Percentiles rank a stretch among this genome's conserved stretches.
Evolutionary conservation across 1,140 invertebrate genomes (phyloP).

Genomic region (Cyclina sinensis): DNA sequence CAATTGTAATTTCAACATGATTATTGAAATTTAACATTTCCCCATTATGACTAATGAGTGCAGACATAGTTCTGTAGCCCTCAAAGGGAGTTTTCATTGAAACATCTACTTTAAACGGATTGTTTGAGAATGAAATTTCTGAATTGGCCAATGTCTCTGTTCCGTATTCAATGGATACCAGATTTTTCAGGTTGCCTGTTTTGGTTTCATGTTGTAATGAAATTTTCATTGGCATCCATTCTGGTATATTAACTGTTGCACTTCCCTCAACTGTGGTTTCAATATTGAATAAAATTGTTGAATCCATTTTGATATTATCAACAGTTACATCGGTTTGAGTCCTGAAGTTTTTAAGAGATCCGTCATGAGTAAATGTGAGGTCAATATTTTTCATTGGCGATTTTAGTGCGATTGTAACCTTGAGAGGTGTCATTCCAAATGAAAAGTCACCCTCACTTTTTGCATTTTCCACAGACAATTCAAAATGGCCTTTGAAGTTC

Average conservation of each 20-base stretch:
- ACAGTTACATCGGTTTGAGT: background rate
- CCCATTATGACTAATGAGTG: slow-evolving; percentile 22
- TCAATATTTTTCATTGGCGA: background rate
- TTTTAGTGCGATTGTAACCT: background rate
- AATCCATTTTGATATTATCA: background rate
- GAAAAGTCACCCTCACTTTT: background rate
- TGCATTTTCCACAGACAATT: background rate
- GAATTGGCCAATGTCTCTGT: background rate
- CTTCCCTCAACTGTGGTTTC: slow-evolving; percentile 4
- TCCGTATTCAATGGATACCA: background rate
- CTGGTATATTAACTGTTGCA: background rate
- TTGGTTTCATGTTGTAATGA: slow-evolving; percentile 53
- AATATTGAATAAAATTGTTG: slow-evolving; percentile 26
- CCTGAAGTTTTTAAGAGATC: background rate
- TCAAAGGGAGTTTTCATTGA: background rate
- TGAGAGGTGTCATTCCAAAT: background rate
- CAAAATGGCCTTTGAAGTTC: background rate
- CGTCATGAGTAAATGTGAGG: background rate
- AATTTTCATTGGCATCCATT: slow-evolving; percentile 49
- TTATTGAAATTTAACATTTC: slow-evolving; percentile 35
- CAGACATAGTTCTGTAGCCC: slow-evolving; percentile 18
- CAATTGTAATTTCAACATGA: slow-evolving; percentile 40
- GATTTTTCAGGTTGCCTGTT: background rate
- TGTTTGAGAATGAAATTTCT: background rate
- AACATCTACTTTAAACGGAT: background rate